These are phyloP conservation scores for Anadara kagoshimensis DNA, from an alignment of 1,140 invertebrate species.

Conservation along the genomic window DNA sequence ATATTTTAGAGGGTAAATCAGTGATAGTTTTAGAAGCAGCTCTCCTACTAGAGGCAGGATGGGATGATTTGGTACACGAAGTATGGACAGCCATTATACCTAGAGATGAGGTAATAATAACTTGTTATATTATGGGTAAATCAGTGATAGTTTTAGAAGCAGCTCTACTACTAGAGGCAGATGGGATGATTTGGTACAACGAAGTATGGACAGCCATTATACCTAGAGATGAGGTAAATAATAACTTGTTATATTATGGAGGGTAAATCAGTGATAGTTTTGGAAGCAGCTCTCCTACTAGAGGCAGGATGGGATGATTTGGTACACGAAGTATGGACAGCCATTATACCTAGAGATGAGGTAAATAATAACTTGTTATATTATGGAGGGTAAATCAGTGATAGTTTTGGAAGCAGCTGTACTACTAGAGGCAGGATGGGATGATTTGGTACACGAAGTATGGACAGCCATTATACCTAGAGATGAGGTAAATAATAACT, in stretches of 20 bases:
- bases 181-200: constrained; percentile 87
- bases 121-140: constrained; percentile 59
- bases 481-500: constrained; percentile 80
- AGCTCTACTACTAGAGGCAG: constrained; percentile 91
- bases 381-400: background rate
- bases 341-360: background rate
- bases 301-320: background rate
- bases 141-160: constrained; percentile 92
- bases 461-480: constrained; percentile 91
- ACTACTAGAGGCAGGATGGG: constrained; percentile 85
- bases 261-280: background rate
- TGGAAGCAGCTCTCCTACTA: background rate
- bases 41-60: background rate
- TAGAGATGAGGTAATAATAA: background rate
- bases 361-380: background rate
- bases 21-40: background rate
- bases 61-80: background rate
- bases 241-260: background rate
- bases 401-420: background rate
- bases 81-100: background rate
- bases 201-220: constrained; percentile 95
- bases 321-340: background rate
- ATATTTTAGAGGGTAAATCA: background rate
- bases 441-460: constrained; percentile 88
- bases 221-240: constrained; percentile 83